Evolutionary conservation across 1,140 invertebrate species (phyloP), one percentile per base, ranked within the genome.

Genomic region (Trichomalopsis sarcophagae): DNA sequence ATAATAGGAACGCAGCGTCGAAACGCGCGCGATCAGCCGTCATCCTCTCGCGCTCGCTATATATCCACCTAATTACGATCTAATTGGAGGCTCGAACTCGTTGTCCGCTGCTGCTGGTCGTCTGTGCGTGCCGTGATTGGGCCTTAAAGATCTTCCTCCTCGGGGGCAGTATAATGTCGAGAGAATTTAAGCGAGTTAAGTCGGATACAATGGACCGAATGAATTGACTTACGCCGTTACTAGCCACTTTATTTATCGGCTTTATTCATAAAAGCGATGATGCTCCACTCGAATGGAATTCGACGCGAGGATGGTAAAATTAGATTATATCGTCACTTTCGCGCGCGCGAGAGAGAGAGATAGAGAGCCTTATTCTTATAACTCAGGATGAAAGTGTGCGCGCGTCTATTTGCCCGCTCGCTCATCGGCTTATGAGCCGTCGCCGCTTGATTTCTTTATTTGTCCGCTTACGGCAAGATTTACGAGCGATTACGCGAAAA

Each of bases 181-280:
- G 33, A 66, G 73, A 79, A 84, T 84, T 84, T 84, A 84, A 84
- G 27, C 27, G 66, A 84, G 82, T 79, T 79, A 84, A 84, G 62
- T 62, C 68, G 27, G 21, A 50, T 44, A 84, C 82, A 84, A 84
- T 84, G 36, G 74, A 30, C 21, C 21, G 74, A 77, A 83, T 62
- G 66, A 84, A 84, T 84, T 84, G 62, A 79, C 76, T 78, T 78
- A 78, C 33, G 82, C 75, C 27, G 78, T 73, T 84, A 84, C 27
- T n/a, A 44, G 40, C 47, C 76, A 80, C 83, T 84, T 80, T 84
- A 84, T 84, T 84, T 78, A 84, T 84, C 69, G 47, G 83, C 77
- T 80, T 84, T 84, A 80, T 84, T 80, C 83, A 75, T 55, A 69
- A 84, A 84, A 71, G 23, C 71, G 23, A 71, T 50, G 47, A 50